Evolutionary conservation across 2,113 vertebrate genomes (phyloP).

Genomic region (Solea senegalensis): DNA sequence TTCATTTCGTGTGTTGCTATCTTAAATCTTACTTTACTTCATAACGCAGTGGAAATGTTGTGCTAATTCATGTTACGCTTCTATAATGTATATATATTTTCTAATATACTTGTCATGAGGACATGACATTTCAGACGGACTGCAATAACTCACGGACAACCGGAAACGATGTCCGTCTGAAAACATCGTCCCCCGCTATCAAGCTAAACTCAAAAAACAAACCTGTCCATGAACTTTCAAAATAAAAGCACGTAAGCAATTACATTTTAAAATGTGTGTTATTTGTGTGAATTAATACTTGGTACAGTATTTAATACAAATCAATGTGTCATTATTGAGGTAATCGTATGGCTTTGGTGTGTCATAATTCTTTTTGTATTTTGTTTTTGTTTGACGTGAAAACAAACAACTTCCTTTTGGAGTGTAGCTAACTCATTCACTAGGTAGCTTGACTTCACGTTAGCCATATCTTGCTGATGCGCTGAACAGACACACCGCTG

Average conservation of each 20-base stretch:
- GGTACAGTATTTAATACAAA: too few relatives aligned
- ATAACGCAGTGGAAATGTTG: fast-evolving
- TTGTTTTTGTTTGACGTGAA: not conserved
- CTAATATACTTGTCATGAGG: not conserved
- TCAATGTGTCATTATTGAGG: too few relatives aligned
- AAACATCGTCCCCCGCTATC: conserved; percentile 60
- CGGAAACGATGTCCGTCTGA: conserved; percentile 64
- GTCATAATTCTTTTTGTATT: too few relatives aligned
- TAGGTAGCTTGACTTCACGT: conserved; percentile 2
- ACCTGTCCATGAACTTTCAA: not conserved
- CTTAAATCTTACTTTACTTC: too few relatives aligned
- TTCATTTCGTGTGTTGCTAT: not conserved
- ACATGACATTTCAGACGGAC: conserved; percentile 16
- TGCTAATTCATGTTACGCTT: not conserved
- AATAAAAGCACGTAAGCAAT: conserved; percentile 15
- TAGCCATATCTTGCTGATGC: not conserved
- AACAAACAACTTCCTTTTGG: conserved; percentile 38
- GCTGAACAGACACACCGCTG: not conserved
- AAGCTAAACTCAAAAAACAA: not conserved
- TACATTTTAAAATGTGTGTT: not conserved
- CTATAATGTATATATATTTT: too few relatives aligned
- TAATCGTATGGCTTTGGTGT: not conserved
- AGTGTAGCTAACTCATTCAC: not conserved
- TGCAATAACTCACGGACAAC: conserved; percentile 27
- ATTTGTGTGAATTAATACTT: too few relatives aligned